Conservation (phyloP, 92 coral and sea anemone species). For the Muricea muricata region DNA sequence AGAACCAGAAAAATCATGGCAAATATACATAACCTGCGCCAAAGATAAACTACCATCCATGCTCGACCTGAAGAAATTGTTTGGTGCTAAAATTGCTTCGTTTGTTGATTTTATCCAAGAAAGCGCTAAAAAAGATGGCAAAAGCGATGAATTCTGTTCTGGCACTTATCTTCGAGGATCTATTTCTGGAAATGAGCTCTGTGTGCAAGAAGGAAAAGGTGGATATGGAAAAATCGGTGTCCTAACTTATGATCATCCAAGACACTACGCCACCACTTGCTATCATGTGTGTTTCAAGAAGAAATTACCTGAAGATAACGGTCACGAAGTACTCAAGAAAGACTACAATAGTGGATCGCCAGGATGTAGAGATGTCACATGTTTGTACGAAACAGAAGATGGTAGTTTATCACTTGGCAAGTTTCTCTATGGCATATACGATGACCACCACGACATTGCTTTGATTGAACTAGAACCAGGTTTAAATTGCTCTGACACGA, state of each 20-base stretch:
- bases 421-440: not conserved
- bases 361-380: not conserved
- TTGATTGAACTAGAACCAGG: not conserved
- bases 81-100: not conserved
- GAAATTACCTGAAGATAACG: too few relatives aligned
- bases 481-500: not conserved
- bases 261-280: too few relatives aligned
- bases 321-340: too few relatives aligned
- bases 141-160: not conserved
- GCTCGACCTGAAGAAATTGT: not conserved
- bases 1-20: not conserved
- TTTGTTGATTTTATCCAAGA: not conserved
- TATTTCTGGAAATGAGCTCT: not conserved
- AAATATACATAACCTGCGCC: not conserved
- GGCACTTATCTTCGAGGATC: not conserved
- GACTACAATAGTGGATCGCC: not conserved
- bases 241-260: too few relatives aligned
- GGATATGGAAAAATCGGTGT: too few relatives aligned
- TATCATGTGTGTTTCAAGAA: too few relatives aligned
- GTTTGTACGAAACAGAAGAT: not conserved
- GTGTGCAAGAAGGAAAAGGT: not conserved
- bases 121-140: not conserved
- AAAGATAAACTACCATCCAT: not conserved
- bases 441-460: not conserved
- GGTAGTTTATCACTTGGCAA: not conserved